Conservation (phyloP, 1,140 invertebrate genomes). For the Drosophila ogumai region DNA sequence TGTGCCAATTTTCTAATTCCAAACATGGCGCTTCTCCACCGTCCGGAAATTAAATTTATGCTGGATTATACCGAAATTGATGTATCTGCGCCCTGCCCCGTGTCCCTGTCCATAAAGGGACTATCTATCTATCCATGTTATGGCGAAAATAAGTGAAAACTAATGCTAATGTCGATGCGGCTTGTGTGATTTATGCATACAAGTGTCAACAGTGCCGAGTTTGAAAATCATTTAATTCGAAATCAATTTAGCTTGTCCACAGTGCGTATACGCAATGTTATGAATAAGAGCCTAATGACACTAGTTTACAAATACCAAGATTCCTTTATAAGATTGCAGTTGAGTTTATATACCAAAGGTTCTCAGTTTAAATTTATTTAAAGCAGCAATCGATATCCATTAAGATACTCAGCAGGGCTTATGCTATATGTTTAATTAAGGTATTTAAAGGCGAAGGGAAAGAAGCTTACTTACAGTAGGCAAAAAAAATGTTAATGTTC, state of each 20-base stretch:
- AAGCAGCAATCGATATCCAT: not conserved
- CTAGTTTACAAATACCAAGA: not conserved
- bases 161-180: conserved; percentile 40
- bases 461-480: not conserved
- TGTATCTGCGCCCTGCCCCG: conserved; percentile 30
- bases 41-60: conserved; percentile 76
- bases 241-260: conserved; percentile 19
- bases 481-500: not conserved
- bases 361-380: not conserved
- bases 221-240: conserved; percentile 16
- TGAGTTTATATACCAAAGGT: not conserved
- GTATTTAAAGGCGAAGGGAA: not conserved
- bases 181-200: conserved; percentile 33
- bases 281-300: conserved; percentile 8
- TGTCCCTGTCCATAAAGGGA: conserved; percentile 17
- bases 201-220: not conserved
- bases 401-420: not conserved
- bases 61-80: conserved; percentile 53
- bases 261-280: conserved; percentile 60
- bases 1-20: conserved; percentile 52
- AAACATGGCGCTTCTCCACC: conserved; percentile 17
- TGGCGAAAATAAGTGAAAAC: conserved; percentile 40
- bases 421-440: not conserved
- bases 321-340: not conserved
- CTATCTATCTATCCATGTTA: conserved; percentile 8